These are phyloP conservation scores for Mycteria americana DNA, from an alignment of 2,797 vertebrate genomes.

Conservation along the genomic window DNA sequence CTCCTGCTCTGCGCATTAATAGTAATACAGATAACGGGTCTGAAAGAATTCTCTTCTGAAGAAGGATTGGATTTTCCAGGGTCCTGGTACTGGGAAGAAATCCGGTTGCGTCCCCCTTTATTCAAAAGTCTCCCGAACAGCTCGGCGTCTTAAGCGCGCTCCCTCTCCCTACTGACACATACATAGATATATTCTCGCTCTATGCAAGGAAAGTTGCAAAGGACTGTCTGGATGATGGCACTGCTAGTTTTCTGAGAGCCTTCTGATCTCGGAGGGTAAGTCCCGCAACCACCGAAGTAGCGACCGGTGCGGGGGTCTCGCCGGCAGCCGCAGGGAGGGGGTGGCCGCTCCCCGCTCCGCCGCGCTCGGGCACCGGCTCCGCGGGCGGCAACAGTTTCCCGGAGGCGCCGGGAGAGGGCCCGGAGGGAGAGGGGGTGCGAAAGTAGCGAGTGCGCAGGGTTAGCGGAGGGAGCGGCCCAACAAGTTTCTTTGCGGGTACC, in stretches of 20 bases:
- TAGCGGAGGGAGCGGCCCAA: conserved; percentile 9
- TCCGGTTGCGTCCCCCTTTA: conserved; percentile 1
- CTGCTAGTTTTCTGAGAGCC: conserved; percentile 71
- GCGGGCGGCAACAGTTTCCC: background rate
- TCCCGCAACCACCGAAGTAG: background rate
- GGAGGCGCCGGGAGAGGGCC: conserved; percentile 12
- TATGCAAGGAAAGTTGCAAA: conserved; percentile 84
- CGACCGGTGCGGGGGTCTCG: background rate
- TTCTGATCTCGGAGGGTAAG: conserved; percentile 80
- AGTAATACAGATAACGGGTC: conserved; percentile 75
- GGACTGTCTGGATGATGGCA: conserved; percentile 72
- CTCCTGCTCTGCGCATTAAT: conserved; percentile 79
- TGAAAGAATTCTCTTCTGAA: conserved; percentile 75
- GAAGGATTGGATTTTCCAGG: conserved; percentile 73
- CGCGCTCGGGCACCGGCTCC: background rate
- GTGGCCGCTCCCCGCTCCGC: background rate
- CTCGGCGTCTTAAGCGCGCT: conserved; percentile 33
- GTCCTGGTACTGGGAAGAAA: conserved; percentile 64
- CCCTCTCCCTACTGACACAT: background rate
- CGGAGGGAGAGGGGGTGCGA: background rate
- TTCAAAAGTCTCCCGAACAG: conserved; percentile 55
- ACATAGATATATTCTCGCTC: background rate
- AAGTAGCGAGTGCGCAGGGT: background rate
- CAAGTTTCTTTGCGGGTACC: conserved; percentile 62
- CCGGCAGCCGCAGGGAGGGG: background rate